Conservation (phyloP, 2,797 vertebrate species). For the Cyclopterus lumpus region DNA sequence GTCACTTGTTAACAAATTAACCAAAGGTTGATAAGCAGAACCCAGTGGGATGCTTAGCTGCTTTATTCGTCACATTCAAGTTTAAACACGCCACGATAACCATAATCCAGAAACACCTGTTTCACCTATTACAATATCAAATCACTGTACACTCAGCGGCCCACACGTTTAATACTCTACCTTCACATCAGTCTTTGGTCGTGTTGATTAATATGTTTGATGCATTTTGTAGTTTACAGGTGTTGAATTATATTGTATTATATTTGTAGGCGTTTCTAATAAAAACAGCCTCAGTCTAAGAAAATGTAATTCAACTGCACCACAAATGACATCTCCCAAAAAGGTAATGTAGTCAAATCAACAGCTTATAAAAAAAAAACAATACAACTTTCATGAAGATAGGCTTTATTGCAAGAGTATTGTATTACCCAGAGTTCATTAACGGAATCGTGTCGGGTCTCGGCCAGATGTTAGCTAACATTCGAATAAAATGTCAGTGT, state of each 20-base stretch:
- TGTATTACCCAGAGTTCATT: background rate
- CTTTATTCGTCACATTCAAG: background rate
- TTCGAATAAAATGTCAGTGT: too few species aligned
- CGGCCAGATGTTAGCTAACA: too few species aligned
- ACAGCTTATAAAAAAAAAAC: background rate
- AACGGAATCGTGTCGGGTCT: too few species aligned
- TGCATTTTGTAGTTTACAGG: background rate
- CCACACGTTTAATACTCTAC: background rate
- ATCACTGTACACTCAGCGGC: background rate
- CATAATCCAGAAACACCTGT: background rate
- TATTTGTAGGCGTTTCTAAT: background rate
- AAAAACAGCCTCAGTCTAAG: background rate
- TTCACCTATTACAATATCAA: background rate
- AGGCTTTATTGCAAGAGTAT: background rate
- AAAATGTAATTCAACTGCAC: background rate
- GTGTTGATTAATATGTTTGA: background rate
- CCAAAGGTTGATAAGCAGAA: background rate
- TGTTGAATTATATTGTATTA: background rate
- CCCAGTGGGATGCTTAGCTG: background rate
- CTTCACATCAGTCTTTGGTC: background rate
- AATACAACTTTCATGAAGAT: too few species aligned
- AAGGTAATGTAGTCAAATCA: background rate
- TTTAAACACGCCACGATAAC: background rate
- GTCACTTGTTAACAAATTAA: conserved; percentile 31
- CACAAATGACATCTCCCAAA: background rate